phyloP scores from a whole-genome alignment of 2,797 vertebrate genomes.

The Gallirallus australis region DNA sequence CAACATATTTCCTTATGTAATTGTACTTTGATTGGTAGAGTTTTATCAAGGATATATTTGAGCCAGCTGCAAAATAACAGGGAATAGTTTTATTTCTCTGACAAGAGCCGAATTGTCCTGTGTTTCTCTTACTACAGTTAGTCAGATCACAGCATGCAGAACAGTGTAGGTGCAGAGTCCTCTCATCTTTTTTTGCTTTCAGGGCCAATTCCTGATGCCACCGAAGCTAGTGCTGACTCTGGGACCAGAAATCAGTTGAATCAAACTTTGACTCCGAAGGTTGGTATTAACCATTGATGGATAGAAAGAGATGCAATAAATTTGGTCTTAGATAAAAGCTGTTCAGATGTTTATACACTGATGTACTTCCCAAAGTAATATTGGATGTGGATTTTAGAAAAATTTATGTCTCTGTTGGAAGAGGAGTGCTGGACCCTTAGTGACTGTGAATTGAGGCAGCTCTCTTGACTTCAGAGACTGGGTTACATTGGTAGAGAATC shows the following conservation, averaged over 20 bases:
- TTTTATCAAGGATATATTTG: neutral
- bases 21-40: neutral
- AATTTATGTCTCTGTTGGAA: neutral
- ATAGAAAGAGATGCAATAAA: neutral
- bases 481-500: neutral
- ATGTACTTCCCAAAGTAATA: neutral
- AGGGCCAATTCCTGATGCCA: neutral
- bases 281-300: neutral
- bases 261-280: neutral
- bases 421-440: neutral
- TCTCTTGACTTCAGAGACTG: neutral
- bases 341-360: neutral
- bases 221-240: neutral
- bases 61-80: neutral
- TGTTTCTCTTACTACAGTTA: neutral
- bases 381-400: neutral
- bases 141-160: neutral
- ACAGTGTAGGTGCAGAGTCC: neutral
- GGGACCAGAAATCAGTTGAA: neutral
- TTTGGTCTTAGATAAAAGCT: neutral
- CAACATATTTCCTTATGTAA: neutral
- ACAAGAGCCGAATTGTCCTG: neutral
- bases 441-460: neutral
- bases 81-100: neutral
- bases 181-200: neutral